Evolutionary conservation across 2,888 invertebrate genomes (phyloP), one percentile per base, ranked within the genome.

Genomic region (Cactoblastis cactorum): DNA sequence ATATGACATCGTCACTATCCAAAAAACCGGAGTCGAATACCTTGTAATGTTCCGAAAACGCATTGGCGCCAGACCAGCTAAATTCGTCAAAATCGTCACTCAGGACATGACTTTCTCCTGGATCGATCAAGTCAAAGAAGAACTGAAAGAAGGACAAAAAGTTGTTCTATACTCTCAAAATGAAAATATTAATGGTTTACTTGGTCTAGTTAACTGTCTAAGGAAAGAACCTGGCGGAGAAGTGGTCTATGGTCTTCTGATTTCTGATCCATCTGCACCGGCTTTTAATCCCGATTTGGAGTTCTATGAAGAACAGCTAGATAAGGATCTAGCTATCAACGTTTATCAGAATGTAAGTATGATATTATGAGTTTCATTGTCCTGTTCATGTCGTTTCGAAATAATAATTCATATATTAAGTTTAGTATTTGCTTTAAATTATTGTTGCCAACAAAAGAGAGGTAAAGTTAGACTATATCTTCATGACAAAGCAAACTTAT

Each of bases 151-250:
- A 24, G 80, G 81, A 0, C 80, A 85, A 11, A 91, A 92, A 64
- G 77, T 94, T 0, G 83, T 95, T 0, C 71, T 97, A 0, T 92
- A 95, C 14, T 87, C 93, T 0, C 92, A 94, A 73, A 91, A 92
- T 57, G 93, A 94, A 50, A 87, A 90, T 1, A 83, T 93, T 5
- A 95, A 92, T 71, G 99, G 99, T 11, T 87, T 98, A 0, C 74
- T 97, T 17, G 99, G 98, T n/a, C 82, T 98, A 49, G 92, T 96
- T 0, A 97, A 97, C 65, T 98, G 98, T 76, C 76, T 98, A 22
- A 91, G 95, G 53, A 94, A 91, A 63, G 97, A 98, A 70, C 93
- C 94, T 0, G 94, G 94, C 58, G 95, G 95, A 43, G 91, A 92
- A 58, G 74, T 91, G 0, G 83, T 93, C 0, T 89, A 90, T 48